Conservation (phyloP, 2,888 invertebrate species). For the Drosophila falleni region DNA sequence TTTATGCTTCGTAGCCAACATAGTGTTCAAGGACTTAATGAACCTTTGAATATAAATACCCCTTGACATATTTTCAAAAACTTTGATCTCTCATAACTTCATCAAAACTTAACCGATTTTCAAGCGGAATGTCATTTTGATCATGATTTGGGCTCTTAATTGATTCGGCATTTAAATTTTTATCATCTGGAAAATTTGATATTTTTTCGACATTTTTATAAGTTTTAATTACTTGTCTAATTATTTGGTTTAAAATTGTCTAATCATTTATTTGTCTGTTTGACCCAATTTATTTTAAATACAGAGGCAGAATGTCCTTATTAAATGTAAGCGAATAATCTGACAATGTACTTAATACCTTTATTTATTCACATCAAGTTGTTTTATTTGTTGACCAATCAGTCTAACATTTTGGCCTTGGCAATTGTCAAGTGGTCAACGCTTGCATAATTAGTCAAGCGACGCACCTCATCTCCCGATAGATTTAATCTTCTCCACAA, state of each 20-base stretch:
- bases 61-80: too few relatives aligned
- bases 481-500: conserved; percentile 10
- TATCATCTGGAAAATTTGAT: too few relatives aligned
- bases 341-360: background rate
- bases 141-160: too few relatives aligned
- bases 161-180: too few relatives aligned
- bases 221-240: too few relatives aligned
- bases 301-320: background rate
- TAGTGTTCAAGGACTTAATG: conserved; percentile 66
- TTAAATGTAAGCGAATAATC: background rate
- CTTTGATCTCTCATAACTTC: too few relatives aligned
- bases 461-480: conserved; percentile 25
- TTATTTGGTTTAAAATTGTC: background rate
- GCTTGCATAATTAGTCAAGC: conserved; percentile 44
- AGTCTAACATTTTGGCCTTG: conserved; percentile 14
- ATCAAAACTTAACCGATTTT: too few relatives aligned
- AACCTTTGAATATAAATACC: conserved; percentile 54
- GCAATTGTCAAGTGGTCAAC: conserved; percentile 6
- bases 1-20: background rate
- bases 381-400: conserved; percentile 19
- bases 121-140: too few relatives aligned
- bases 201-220: too few relatives aligned
- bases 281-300: background rate
- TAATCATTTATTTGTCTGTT: background rate
- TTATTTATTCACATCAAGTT: background rate